Conservation (phyloP, 2,888 invertebrate genomes). For the Cordylochernes scorpioides region DNA sequence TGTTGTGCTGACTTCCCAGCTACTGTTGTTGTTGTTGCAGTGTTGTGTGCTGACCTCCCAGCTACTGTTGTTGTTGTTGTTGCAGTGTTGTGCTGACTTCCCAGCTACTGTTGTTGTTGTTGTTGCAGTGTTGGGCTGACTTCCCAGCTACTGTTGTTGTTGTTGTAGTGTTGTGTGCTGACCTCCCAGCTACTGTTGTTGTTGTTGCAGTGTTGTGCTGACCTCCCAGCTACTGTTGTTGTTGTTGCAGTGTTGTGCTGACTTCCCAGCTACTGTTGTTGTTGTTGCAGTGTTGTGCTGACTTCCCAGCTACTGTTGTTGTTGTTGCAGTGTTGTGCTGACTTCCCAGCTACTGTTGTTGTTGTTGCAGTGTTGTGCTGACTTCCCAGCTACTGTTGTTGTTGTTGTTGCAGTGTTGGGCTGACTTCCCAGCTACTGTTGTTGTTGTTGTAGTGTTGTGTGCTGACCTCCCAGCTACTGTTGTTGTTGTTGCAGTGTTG, state of each 20-base stretch:
- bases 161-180: slow-evolving; percentile 33
- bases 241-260: slow-evolving; percentile 32
- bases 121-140: slow-evolving; percentile 31
- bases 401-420: slow-evolving; percentile 28
- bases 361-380: slow-evolving; percentile 32
- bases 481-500: slow-evolving; percentile 25
- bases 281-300: slow-evolving; percentile 32
- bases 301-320: slow-evolving; percentile 4
- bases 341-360: slow-evolving; percentile 4
- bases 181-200: slow-evolving; percentile 4
- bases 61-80: slow-evolving; percentile 5
- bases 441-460: slow-evolving; percentile 30
- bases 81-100: slow-evolving; percentile 67
- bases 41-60: slow-evolving; percentile 37
- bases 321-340: slow-evolving; percentile 32
- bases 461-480: slow-evolving; percentile 3
- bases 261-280: slow-evolving; percentile 4
- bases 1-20: slow-evolving; percentile 34
- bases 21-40: slow-evolving; percentile 7
- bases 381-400: slow-evolving; percentile 4
- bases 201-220: slow-evolving; percentile 32
- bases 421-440: slow-evolving; percentile 4
- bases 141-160: slow-evolving; percentile 4
- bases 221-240: slow-evolving; percentile 4
- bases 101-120: slow-evolving; percentile 5